Evolutionary conservation across 2,888 invertebrate genomes (phyloP), one percentile per base, ranked within the genome.

Genomic region (Aelia acuminata): DNA sequence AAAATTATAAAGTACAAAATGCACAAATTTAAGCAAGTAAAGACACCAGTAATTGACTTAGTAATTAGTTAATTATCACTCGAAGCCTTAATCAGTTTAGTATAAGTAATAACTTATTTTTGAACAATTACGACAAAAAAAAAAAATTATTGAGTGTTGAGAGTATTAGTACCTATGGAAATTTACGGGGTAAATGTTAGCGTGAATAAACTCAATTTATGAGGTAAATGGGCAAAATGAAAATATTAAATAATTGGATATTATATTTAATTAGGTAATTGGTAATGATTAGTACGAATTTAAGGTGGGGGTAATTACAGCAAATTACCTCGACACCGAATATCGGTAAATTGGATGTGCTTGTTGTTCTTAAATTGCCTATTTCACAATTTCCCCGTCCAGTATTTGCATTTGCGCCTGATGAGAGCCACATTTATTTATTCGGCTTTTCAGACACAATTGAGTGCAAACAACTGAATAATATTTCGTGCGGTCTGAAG

Each of bases 191-290:
- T 70, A 70, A 70, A 70, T 35, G 35, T 70, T 70, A 5, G 63
- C 63, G 63, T 70, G 63, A 70, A 20, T 20, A 70, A 35, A 63
- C 31, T 15, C 63, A 18, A 63, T 63, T 63, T 35, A 70, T 35
- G 63, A 20, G 18, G 31, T 70, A 35, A 15, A 70, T 18, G 18
- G n/a, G 31, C 35, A 70, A 70, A 70, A 70, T 18, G 31, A 70
- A 70, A 70, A 70, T 35, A 35, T 70, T 15, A 70, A 70, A 31
- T 31, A 70, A 70, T 70, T 35, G 63, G 63, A 70, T 26, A 35
- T 70, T 35, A 4, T 3, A 63, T 70, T 70, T 70, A 70, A 70
- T 35, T 70, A 70, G 18, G 31, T 35, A 70, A 26, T 70, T 18
- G 5, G 35, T 2, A 0, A 70, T 5, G 35, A 70, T 70, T 70